Percentiles rank a stretch among this genome's conserved stretches.
Evolutionary conservation across 2,113 vertebrate genomes (phyloP).

Genomic region (Zingel zingel): DNA sequence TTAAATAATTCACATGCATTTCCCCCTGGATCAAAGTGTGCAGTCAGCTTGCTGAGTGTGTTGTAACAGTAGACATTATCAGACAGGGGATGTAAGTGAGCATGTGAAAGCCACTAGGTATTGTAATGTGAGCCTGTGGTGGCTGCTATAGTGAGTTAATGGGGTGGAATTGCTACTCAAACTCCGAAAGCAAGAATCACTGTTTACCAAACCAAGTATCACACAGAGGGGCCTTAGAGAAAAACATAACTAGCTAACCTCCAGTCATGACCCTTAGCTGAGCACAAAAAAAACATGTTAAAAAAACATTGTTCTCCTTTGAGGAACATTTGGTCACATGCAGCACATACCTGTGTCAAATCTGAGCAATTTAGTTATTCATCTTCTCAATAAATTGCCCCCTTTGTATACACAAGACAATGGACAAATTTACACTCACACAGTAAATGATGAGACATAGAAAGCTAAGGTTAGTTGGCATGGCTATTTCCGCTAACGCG

Average conservation of each 20-base stretch:
- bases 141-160: slow-evolving; percentile 66
- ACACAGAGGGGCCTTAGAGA: slow-evolving; percentile 14
- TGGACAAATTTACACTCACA: background rate
- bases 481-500: slow-evolving; percentile 76
- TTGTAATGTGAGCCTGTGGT: slow-evolving; percentile 63
- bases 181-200: slow-evolving; percentile 62
- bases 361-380: background rate
- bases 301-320: slow-evolving; percentile 32
- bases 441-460: slow-evolving; percentile 30
- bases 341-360: slow-evolving; percentile 16
- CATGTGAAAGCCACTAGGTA: slow-evolving; percentile 64
- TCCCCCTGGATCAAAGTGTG: slow-evolving; percentile 46
- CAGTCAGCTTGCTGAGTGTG: slow-evolving; percentile 45
- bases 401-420: background rate
- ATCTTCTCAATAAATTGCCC: background rate
- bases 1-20: slow-evolving; percentile 64
- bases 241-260: slow-evolving; percentile 16
- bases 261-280: slow-evolving; percentile 17
- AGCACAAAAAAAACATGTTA: slow-evolving; percentile 7
- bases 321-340: slow-evolving; percentile 40
- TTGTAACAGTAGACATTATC: slow-evolving; percentile 45
- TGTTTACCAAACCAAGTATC: slow-evolving; percentile 53
- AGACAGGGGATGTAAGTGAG: slow-evolving; percentile 63
- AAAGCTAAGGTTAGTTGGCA: slow-evolving; percentile 34
- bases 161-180: slow-evolving; percentile 58